Evolutionary conservation across 92 coral and sea anemone species (phyloP), one percentile per base, ranked within the genome.

Genomic region (Zoanthus solanderi): DNA sequence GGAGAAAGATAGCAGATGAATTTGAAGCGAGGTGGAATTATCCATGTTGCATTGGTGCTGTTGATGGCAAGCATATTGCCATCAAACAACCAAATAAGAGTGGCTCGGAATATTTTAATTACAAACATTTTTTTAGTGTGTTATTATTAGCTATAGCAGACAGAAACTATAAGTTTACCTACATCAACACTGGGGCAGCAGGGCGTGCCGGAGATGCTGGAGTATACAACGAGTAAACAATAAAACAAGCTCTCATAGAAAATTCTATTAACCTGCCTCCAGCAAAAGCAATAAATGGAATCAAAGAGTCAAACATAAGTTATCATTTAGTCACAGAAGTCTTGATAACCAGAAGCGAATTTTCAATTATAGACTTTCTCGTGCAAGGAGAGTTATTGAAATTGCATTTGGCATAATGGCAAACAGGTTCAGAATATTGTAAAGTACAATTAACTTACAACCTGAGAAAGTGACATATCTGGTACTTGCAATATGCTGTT

Each of bases 21-120:
- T 71, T 71, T 71, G 76, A 71, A 71, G 50, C 31, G 47, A 71
- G 44, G 48, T 71, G 76, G 76, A 71, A 71, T 34, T 71, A 71
- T 42, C 76, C 76, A 71, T 71, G 31, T 32, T 71, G 76, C 44
- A 12, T 71, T 31, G 76, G 48, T 71, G 76, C 76, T 28, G 34
- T 71, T 28, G 76, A 71, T 34, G 76, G 76, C 76, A 71, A 71
- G 34, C 76, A 71, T 44, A 71, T 71, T 28, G 76, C 48, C 46
- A 34, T 71, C 48, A 71, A 44, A 71, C 76, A 71, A 44, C 76
- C 76, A 31, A 10, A 37, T 28, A 71, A 71, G 7, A 71, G 76
- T 71, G 53, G 76, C 47, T 71, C 76, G 44, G 45, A 71, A 71
- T 71, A 71, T 44, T 71, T 71, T 44, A 71, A 71, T 71, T 71